Conservation (phyloP, 2,797 vertebrate genomes). For the Vipera latastei region DNA sequence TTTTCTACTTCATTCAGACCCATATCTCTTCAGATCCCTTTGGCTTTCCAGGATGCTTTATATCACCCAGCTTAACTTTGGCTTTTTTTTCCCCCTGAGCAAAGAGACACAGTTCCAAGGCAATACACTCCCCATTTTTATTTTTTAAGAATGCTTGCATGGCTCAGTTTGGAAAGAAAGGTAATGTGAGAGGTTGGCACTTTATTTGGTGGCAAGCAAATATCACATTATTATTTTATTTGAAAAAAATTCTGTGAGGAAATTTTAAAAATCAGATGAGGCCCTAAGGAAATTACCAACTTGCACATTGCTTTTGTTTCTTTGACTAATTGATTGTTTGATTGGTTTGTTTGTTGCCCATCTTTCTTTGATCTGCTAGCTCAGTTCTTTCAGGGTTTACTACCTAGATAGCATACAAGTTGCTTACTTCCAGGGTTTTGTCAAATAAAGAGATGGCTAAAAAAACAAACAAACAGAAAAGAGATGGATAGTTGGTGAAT, state of each 20-base stretch:
- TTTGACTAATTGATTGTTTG: not conserved
- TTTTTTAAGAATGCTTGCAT: not conserved
- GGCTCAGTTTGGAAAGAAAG: not conserved
- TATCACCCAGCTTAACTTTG: not conserved
- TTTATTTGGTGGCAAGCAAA: not conserved
- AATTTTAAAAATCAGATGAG: not conserved
- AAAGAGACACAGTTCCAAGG: not conserved
- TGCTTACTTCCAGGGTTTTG: not conserved
- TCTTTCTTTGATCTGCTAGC: not conserved
- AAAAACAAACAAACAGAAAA: not conserved
- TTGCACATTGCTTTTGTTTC: not conserved
- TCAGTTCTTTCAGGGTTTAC: not conserved
- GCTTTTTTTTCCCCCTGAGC: not conserved
- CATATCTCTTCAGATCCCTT: not conserved
- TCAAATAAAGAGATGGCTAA: not conserved
- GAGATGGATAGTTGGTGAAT: not conserved
- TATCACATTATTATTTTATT: not conserved
- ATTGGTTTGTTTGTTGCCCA: not conserved
- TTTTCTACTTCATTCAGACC: not conserved
- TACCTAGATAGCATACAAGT: not conserved
- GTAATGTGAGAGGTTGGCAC: not conserved
- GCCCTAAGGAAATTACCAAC: not conserved
- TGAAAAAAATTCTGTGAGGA: not conserved
- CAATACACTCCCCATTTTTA: not conserved
- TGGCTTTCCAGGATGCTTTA: not conserved